A percentile compares a stretch with the other conserved stretches of the same genome.
Conservation (phyloP, 1,140 invertebrate species). For the Neotoxoptera formosana region DNA sequence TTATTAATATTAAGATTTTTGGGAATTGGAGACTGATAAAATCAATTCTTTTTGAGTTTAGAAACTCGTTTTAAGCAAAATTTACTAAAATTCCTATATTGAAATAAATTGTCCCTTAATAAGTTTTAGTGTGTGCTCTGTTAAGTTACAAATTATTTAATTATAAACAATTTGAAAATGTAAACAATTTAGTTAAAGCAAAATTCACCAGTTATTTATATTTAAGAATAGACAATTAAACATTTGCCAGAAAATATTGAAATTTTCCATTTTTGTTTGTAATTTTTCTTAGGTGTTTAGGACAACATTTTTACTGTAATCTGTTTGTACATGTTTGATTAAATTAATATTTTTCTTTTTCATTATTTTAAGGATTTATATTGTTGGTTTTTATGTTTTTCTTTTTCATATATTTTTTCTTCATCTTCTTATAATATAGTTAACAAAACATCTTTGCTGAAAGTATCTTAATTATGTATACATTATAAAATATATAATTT, state of each 20-base stretch:
- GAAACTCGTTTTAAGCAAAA: slow-evolving; percentile 12
- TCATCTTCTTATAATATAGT: neutral
- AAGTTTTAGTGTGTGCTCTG: slow-evolving; percentile 3
- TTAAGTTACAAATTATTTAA: slow-evolving; percentile 27
- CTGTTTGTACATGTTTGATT: slow-evolving; percentile 31
- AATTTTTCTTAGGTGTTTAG: neutral
- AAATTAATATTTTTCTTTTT: slow-evolving; percentile 35
- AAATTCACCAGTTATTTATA: slow-evolving; percentile 32
- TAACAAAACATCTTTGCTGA: slow-evolving; percentile 10
- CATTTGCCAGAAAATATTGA: neutral
- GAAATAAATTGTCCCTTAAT: neutral
- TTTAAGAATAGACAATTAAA: slow-evolving; percentile 30
- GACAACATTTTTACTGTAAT: slow-evolving; percentile 9
- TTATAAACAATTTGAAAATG: neutral
- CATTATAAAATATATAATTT: slow-evolving; percentile 31
- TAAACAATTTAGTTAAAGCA: neutral
- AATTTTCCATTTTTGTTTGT: neutral
- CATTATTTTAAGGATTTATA: neutral
- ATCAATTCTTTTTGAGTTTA: slow-evolving; percentile 51
- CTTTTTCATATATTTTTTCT: neutral
- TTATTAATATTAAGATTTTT: slow-evolving; percentile 31
- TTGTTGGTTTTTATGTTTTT: slow-evolving; percentile 50
- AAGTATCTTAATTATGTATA: slow-evolving; percentile 21
- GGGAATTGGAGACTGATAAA: slow-evolving; percentile 55
- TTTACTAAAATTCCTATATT: neutral